These are phyloP conservation scores for Hippocampus comes DNA, from an alignment of 2,113 vertebrate genomes.

Conservation along the genomic window DNA sequence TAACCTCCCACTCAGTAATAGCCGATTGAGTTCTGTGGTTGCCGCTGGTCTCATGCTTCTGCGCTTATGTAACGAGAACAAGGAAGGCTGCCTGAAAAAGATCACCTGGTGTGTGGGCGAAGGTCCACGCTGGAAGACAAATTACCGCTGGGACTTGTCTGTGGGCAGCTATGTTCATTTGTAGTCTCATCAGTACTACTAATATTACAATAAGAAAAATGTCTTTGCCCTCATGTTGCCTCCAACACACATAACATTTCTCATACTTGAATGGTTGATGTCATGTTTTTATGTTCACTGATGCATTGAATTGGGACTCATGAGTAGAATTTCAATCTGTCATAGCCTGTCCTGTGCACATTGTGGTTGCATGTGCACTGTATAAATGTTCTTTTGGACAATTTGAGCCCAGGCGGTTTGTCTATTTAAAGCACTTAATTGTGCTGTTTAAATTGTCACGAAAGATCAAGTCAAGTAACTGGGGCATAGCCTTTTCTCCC, in stretches of 20 bases:
- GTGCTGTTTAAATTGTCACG: no score
- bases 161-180: constrained; percentile 30
- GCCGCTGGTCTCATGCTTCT: neutral
- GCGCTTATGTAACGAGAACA: constrained; percentile 31
- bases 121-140: constrained; percentile 27
- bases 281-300: no score
- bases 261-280: no score
- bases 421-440: no score
- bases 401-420: no score
- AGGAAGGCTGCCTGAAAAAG: constrained; percentile 1
- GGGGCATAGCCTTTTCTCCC: no score
- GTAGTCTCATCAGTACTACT: constrained; percentile 65
- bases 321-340: no score
- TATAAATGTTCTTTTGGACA: no score
- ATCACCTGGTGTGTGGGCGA: constrained; percentile 24
- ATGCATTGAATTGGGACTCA: no score
- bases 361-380: no score
- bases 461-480: no score
- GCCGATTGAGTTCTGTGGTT: constrained; percentile 5
- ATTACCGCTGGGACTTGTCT: constrained; percentile 17
- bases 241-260: neutral
- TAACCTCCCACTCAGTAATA: neutral
- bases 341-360: no score
- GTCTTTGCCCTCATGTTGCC: neutral
- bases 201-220: neutral